Base-by-base conservation (phyloP, 2,797 vertebrate species). In the Aplochiton taeniatus region DNA sequence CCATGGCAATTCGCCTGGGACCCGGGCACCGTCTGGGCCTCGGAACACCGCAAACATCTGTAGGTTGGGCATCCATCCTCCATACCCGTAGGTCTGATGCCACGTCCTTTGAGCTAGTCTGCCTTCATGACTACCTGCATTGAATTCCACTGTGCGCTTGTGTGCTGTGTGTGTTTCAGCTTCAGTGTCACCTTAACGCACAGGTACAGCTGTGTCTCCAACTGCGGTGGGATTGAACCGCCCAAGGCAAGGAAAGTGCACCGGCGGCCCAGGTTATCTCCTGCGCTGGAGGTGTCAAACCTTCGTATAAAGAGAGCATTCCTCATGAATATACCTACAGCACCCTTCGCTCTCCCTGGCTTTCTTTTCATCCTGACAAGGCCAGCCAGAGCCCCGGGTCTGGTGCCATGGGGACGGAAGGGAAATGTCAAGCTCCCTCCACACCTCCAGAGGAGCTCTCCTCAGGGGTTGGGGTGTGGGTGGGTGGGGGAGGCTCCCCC, bases 371-470 rank as follows among this genome's bases (percentile, higher is more conserved):
- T 48, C 51, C 78, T 87, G 80, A 88, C 81, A 79, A 82, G 84
- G 81, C 76, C 75, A 80, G 65, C 5, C 11, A 80, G 45, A 50
- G 80, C 82, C 82, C 72, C 77, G 71, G 80, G 84, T 86, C 77
- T 70, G 68, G 68, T 86, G 78, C 78, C 78, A 81, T 72, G 61
- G 86, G 84, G 80, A 83, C 70, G 54, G 63, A 66, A 55, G 63
- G 77, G 68, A 89, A 90, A 90, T 90, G 89, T 91, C 88, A 89
- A 71, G 65, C 83, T 86, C 78, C 77, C 78, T 77, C 73, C 82
- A 77, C 81, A 83, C 81, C 75, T 79, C 84, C 75, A 63, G 79
- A 87, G 70, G 66, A 86, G 62, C 74, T 11, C 56, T 62, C 77
- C 76, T 80, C 72, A 51, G 89, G 86, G 83, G n/a, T n/a, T n/a